Conservation (phyloP, 2,888 invertebrate species). For the Graphium colonna region DNA sequence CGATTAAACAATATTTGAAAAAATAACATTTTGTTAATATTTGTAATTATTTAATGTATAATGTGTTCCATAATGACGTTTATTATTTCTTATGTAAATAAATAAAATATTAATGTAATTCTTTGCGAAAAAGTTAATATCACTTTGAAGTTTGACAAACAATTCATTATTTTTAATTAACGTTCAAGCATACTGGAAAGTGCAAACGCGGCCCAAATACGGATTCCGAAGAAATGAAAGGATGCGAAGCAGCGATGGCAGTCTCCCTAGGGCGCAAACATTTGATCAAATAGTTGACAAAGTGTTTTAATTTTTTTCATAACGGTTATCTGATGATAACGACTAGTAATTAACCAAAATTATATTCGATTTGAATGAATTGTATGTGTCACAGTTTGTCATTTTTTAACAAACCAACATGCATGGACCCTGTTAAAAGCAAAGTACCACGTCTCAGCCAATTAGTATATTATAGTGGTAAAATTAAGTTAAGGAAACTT, state of each 20-base stretch:
- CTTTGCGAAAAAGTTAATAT: no score
- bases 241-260: conserved; percentile 57
- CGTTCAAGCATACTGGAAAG: conserved; percentile 35
- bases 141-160: no score
- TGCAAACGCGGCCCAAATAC: conserved; percentile 45
- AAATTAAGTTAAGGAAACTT: no score
- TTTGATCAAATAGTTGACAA: conserved; percentile 28
- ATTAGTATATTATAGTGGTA: no score
- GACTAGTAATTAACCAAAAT: background rate
- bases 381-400: background rate
- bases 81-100: no score
- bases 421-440: background rate
- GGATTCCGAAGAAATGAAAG: conserved; percentile 73
- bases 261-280: conserved; percentile 51
- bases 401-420: background rate
- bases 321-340: background rate
- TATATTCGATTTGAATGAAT: background rate
- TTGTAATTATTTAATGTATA: no score
- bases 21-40: no score
- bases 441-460: no score
- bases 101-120: no score
- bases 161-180: no score
- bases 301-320: background rate
- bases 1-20: no score
- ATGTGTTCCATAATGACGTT: no score